These are phyloP conservation scores for Caenorhabditis elegans DNA, from an alignment of 1,140 invertebrate species.

Conservation along the genomic window DNA sequence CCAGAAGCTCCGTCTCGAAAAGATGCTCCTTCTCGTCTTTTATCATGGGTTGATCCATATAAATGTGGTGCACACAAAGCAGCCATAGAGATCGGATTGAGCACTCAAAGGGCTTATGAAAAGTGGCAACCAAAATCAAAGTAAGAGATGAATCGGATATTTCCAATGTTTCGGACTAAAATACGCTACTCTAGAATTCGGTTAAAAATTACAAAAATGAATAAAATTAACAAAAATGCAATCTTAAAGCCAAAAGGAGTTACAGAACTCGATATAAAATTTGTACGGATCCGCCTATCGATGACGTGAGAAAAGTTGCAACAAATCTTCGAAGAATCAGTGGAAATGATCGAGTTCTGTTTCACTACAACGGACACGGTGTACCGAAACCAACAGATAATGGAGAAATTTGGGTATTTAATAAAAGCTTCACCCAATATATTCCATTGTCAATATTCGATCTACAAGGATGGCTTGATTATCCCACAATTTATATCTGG, in stretches of 20 bases:
- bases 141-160: no score
- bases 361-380: constrained; percentile 99
- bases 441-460: constrained; percentile 97
- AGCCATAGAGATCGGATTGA: constrained; percentile 84
- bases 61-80: constrained; percentile 88
- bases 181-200: no score
- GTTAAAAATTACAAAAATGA: neutral
- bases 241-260: neutral
- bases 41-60: constrained; percentile 88
- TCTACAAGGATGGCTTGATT: constrained; percentile 97
- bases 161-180: no score
- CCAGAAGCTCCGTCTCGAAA: constrained; percentile 91
- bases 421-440: constrained; percentile 84
- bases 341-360: constrained; percentile 95
- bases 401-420: constrained; percentile 99
- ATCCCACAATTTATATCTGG: constrained; percentile 97
- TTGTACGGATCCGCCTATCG: constrained; percentile 91
- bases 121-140: constrained; percentile 91
- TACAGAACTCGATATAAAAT: constrained; percentile 79
- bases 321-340: constrained; percentile 91
- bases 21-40: constrained; percentile 87
- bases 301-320: constrained; percentile 96
- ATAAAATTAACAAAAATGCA: neutral
- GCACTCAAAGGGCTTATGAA: constrained; percentile 88
- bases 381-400: constrained; percentile 95